These are phyloP conservation scores for Pantherophis vulpinus DNA, from an alignment of 2,797 vertebrate genomes.

Conservation along the genomic window DNA sequence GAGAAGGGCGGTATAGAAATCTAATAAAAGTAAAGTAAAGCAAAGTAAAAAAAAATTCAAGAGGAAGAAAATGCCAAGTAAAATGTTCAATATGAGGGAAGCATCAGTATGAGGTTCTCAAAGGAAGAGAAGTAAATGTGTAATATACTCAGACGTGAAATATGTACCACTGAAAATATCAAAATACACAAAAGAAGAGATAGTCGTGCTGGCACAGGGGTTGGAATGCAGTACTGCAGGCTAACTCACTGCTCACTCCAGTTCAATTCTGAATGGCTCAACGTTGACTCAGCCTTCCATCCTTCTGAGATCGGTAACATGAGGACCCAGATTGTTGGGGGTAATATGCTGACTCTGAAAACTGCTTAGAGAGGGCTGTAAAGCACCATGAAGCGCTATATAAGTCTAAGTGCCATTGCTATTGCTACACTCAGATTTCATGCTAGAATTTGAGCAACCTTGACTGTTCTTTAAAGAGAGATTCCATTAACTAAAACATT, in stretches of 20 bases:
- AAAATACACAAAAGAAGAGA: not conserved
- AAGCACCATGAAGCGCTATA: not conserved
- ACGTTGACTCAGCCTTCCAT: not conserved
- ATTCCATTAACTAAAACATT: not conserved
- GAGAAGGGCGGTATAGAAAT: too few species aligned
- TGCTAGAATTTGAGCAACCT: not conserved
- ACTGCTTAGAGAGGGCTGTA: not conserved
- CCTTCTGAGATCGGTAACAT: not conserved
- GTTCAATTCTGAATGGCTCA: not conserved
- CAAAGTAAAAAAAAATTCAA: not conserved
- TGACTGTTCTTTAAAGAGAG: not conserved
- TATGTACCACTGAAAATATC: not conserved
- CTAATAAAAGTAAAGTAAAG: too few species aligned
- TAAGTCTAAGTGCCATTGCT: not conserved
- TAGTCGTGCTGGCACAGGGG: not conserved
- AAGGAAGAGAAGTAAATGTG: not conserved
- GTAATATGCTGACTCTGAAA: not conserved
- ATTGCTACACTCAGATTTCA: not conserved
- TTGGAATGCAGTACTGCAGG: not conserved
- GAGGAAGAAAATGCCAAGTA: not conserved
- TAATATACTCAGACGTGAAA: not conserved
- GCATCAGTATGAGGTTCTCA: not conserved
- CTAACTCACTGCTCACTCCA: not conserved
- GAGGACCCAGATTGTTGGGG: not conserved
- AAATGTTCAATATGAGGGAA: not conserved